Evolutionary conservation across 2,797 vertebrate genomes (phyloP).

Genomic region (Australoheros facetus): DNA sequence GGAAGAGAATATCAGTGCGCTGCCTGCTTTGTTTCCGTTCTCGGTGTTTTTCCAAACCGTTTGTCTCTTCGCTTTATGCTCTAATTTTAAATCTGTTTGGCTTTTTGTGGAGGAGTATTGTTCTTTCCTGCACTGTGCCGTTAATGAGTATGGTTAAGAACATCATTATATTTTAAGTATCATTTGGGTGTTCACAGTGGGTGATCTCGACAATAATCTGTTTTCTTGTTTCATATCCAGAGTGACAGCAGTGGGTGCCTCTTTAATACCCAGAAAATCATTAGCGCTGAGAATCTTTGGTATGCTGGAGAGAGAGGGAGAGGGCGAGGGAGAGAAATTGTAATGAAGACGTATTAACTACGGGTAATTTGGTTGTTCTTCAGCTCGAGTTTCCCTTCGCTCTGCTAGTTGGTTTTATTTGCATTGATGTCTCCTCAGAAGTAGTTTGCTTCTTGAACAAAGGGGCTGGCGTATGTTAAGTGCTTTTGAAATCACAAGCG

Average conservation of each 20-base stretch:
- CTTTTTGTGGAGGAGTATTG: slow-evolving; percentile 81
- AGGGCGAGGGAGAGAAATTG: slow-evolving; percentile 57
- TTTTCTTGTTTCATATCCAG: slow-evolving; percentile 85
- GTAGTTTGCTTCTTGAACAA: slow-evolving; percentile 86
- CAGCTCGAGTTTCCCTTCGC: slow-evolving; percentile 82
- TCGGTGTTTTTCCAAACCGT: slow-evolving; percentile 74
- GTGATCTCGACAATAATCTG: slow-evolving; percentile 86
- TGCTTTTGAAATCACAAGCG: slow-evolving; percentile 86
- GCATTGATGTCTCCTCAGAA: slow-evolving; percentile 85
- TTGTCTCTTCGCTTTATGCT: slow-evolving; percentile 81
- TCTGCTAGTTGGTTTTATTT: slow-evolving; percentile 85
- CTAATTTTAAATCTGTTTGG: slow-evolving; percentile 85
- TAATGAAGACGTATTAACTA: slow-evolving; percentile 86
- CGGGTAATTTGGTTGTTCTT: slow-evolving; percentile 87
- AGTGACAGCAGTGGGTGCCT: slow-evolving; percentile 83
- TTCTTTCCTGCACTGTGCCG: slow-evolving; percentile 79
- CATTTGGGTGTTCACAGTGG: slow-evolving; percentile 85
- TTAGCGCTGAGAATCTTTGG: slow-evolving; percentile 79
- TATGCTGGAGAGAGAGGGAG: slow-evolving; percentile 58
- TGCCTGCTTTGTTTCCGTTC: slow-evolving; percentile 69
- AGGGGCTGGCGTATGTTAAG: slow-evolving; percentile 85
- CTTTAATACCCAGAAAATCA: slow-evolving; percentile 84
- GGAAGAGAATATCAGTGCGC: slow-evolving; percentile 58
- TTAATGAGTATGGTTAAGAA: slow-evolving; percentile 87
- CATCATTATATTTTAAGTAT: slow-evolving; percentile 89